A percentile compares a stretch with the other conserved stretches of the same genome.
These are phyloP conservation scores for Lamproptera curius DNA, from an alignment of 2,888 invertebrate species.

Conservation along the genomic window DNA sequence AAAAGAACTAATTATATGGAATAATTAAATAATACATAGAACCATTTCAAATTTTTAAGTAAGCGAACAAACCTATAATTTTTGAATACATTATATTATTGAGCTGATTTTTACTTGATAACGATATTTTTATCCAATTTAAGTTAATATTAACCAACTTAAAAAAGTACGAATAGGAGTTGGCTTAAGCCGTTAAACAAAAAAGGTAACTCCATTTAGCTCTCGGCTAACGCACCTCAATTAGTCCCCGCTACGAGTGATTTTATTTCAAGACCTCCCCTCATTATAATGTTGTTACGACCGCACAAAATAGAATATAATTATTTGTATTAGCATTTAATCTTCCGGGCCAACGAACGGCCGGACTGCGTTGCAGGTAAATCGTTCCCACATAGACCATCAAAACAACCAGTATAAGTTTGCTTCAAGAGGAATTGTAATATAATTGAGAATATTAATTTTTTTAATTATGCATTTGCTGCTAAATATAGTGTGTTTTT, in stretches of 20 bases:
- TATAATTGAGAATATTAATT: not conserved
- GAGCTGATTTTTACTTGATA: too few species aligned
- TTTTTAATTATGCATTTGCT: not conserved
- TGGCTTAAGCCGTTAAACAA: not conserved
- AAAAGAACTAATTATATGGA: too few species aligned
- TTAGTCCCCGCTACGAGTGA: conserved; percentile 28
- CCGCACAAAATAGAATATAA: conserved; percentile 62
- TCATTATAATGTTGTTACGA: conserved; percentile 64
- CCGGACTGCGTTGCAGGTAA: conserved; percentile 39
- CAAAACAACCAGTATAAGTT: conserved; percentile 14
- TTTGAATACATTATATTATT: too few species aligned
- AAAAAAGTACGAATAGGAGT: not conserved
- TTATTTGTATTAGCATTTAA: conserved; percentile 76
- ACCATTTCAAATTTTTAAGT: too few species aligned
- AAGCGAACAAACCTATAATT: too few species aligned
- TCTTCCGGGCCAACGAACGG: conserved; percentile 64
- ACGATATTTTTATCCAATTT: not conserved
- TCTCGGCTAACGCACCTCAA: conserved; percentile 21
- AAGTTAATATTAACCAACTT: not conserved
- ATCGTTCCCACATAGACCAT: conserved; percentile 39
- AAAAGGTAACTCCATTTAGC: conserved; percentile 12
- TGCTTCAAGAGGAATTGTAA: not conserved
- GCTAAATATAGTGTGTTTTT: too few species aligned
- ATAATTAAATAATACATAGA: too few species aligned
- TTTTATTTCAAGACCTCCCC: conserved; percentile 26